phyloP scores from a whole-genome alignment of 2,113 vertebrate species.

The Thryonomys swinderianus region DNA sequence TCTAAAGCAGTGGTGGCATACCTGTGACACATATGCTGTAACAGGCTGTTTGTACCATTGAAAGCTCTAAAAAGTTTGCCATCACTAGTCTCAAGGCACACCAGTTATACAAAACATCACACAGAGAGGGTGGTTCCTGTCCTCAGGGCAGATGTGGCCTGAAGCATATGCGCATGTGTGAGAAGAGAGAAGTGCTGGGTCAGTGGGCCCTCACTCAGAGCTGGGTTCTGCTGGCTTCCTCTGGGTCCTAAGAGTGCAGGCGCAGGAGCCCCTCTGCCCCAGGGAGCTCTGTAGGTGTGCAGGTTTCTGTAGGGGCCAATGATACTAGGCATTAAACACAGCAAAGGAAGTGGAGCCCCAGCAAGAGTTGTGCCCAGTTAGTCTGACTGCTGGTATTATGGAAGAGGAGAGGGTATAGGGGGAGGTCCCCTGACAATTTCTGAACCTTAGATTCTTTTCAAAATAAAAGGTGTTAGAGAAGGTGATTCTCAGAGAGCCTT shows the following conservation, averaged over 20 bases:
- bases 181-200: not conserved
- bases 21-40: not conserved
- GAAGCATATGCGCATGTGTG: accelerated
- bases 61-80: not conserved
- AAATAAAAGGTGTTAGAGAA: not conserved
- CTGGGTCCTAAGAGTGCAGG: too few relatives aligned
- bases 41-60: not conserved
- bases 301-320: not conserved
- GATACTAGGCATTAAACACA: not conserved
- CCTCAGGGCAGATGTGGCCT: too few relatives aligned
- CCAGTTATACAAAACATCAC: not conserved
- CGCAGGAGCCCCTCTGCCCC: too few relatives aligned
- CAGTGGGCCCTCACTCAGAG: accelerated
- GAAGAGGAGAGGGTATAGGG: not conserved
- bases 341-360: not conserved
- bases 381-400: not conserved
- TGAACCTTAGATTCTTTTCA: not conserved
- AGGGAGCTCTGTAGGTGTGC: not conserved
- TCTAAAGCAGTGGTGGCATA: not conserved
- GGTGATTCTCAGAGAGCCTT: not conserved
- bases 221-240: not conserved
- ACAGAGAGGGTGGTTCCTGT: not conserved
- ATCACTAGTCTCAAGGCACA: not conserved
- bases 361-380: not conserved
- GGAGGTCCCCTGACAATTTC: not conserved